These are phyloP conservation scores for Chymomyza fuscimana DNA, from an alignment of 2,888 invertebrate genomes.

Conservation along the genomic window DNA sequence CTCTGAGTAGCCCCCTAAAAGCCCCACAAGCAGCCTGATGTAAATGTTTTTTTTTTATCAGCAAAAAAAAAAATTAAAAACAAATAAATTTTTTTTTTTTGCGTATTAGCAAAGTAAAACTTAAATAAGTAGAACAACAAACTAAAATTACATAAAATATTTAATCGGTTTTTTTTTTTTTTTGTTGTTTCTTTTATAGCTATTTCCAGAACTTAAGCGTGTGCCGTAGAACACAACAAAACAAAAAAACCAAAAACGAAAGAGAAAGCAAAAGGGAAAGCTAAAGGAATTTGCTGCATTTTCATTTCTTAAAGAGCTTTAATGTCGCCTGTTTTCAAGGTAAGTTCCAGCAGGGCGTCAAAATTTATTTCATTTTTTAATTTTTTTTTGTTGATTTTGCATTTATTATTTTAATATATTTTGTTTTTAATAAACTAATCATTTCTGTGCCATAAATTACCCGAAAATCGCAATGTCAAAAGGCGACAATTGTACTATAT, in stretches of 20 bases:
- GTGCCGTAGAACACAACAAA: not conserved
- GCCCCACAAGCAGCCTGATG: not conserved
- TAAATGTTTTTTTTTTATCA: not conserved
- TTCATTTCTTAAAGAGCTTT: not conserved
- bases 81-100: conserved; percentile 9
- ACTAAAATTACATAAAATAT: not conserved
- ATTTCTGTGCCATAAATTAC: conserved; percentile 57
- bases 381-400: conserved; percentile 26
- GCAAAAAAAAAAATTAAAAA: not conserved
- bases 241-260: no score
- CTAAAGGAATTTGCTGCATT: conserved; percentile 17
- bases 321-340: not conserved
- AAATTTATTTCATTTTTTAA: not conserved
- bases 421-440: conserved; percentile 47
- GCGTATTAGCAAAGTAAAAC: conserved; percentile 15
- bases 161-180: not conserved
- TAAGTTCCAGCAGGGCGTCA: not conserved
- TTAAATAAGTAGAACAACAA: conserved; percentile 14
- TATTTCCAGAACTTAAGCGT: not conserved
- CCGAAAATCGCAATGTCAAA: conserved; percentile 40
- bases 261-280: not conserved
- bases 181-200: not conserved
- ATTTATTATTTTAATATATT: not conserved
- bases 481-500: conserved; percentile 31
- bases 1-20: conserved; percentile 7